These are phyloP conservation scores for Peromyscus aztecus DNA, from an alignment of 2,797 vertebrate genomes.

Conservation along the genomic window DNA sequence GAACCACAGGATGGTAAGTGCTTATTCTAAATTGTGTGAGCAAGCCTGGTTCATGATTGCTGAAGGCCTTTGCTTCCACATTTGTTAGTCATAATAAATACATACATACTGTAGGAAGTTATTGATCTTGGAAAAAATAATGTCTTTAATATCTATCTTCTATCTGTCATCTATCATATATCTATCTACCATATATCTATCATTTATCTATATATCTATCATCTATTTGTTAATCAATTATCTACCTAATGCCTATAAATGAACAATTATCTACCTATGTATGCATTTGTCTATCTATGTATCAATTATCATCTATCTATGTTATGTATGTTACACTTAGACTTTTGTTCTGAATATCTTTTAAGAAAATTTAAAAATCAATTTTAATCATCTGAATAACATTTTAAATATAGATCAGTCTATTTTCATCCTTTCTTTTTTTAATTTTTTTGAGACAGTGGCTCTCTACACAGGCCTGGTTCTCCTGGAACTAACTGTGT, in stretches of 20 bases:
- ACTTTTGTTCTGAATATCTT: background rate
- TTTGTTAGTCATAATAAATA: slow-evolving; percentile 20
- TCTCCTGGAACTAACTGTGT: background rate
- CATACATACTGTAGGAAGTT: slow-evolving; percentile 10
- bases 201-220: background rate
- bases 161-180: background rate
- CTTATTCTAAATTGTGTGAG: slow-evolving; percentile 32
- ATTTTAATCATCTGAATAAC: slow-evolving; percentile 20
- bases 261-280: background rate
- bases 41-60: background rate
- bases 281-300: background rate
- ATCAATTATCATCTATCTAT: background rate
- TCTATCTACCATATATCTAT: background rate
- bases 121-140: background rate
- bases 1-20: slow-evolving; percentile 88
- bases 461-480: background rate
- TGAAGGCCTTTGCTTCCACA: background rate
- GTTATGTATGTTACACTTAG: background rate
- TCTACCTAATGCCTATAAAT: background rate
- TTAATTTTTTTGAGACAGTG: background rate
- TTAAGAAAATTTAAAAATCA: slow-evolving; percentile 18
- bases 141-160: background rate
- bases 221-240: background rate
- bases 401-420: background rate
- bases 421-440: background rate